Evolutionary conservation across 2,113 vertebrate species (phyloP).

Genomic region (Ursus arctos): DNA sequence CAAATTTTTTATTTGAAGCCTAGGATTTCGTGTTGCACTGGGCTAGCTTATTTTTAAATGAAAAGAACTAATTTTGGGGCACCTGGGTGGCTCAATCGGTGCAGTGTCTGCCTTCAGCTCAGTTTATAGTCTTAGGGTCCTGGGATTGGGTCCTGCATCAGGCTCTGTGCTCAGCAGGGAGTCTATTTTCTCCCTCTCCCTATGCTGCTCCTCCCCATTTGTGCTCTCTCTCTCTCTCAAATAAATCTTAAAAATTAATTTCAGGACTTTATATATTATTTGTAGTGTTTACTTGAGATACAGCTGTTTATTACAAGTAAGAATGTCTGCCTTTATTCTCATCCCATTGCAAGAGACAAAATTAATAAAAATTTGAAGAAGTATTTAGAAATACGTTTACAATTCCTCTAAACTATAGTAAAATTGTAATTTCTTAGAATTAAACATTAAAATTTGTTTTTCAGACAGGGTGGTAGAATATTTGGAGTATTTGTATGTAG

Average conservation of each 20-base stretch:
- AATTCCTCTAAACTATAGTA: not conserved
- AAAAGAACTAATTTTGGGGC: not conserved
- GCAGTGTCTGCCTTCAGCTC: not conserved
- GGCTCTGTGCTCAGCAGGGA: not conserved
- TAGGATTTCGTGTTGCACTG: constrained; percentile 34
- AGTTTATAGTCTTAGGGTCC: not conserved
- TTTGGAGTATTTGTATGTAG: not conserved
- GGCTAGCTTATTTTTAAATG: constrained; percentile 45
- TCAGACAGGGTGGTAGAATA: constrained; percentile 10
- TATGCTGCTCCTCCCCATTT: not conserved
- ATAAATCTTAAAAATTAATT: not conserved
- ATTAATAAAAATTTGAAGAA: constrained; percentile 6
- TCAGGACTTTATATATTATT: constrained; percentile 14
- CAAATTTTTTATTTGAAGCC: not conserved
- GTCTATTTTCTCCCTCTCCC: not conserved
- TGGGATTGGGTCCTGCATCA: not conserved
- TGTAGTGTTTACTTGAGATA: constrained; percentile 29
- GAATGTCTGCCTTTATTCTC: constrained; percentile 26
- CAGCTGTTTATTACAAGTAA: not conserved
- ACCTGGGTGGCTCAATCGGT: not conserved
- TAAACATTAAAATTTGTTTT: not conserved
- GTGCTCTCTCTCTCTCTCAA: not conserved
- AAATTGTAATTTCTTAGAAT: constrained; percentile 47
- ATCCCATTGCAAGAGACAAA: not conserved
- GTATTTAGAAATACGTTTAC: constrained; percentile 1